Conservation (phyloP, 2,113 vertebrate species). For the Phoenicopterus ruber region DNA sequence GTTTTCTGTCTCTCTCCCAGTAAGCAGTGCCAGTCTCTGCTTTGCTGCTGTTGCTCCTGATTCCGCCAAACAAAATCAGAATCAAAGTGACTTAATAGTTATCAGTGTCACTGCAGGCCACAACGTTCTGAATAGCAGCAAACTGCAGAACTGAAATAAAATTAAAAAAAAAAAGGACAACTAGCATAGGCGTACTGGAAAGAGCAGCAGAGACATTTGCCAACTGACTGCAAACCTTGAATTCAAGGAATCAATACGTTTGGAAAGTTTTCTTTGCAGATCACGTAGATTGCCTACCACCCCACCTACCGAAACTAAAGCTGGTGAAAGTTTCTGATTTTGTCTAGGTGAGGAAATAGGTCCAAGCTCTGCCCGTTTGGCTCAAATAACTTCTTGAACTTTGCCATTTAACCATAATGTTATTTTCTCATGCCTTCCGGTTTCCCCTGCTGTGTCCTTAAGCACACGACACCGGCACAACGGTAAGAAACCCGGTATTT, state of each 20-base stretch:
- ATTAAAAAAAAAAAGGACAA: background rate
- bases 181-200: background rate
- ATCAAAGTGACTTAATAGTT: background rate
- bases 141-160: background rate
- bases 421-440: background rate
- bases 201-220: background rate
- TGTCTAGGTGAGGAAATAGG: background rate
- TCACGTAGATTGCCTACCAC: fast-evolving
- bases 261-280: background rate
- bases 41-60: background rate
- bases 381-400: background rate
- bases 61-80: background rate
- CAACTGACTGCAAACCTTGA: background rate
- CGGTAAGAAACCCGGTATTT: fast-evolving
- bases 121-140: background rate
- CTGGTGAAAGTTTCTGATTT: background rate
- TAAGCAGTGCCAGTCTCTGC: background rate
- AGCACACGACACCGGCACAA: background rate
- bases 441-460: background rate
- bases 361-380: background rate
- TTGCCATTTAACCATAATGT: background rate
- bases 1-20: background rate
- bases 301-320: background rate
- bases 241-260: fast-evolving
- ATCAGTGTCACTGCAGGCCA: background rate